phyloP scores from a whole-genome alignment of 92 coral and sea anemone species.

The Bergia puertoricense region DNA sequence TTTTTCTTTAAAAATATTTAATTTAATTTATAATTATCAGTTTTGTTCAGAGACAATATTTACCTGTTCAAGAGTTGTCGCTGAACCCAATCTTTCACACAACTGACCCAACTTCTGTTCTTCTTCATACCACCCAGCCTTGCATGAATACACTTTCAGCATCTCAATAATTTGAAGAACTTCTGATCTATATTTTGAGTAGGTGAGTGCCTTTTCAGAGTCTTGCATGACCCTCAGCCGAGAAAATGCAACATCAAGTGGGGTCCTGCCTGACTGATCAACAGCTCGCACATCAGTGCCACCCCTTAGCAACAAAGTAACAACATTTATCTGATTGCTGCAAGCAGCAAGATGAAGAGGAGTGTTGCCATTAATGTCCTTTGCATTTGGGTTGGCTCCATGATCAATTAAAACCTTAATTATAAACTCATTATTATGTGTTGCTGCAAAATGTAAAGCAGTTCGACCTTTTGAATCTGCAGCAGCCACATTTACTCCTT shows the following conservation, averaged over 20 bases:
- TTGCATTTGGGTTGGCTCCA: constrained; percentile 96
- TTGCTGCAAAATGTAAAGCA: constrained; percentile 93
- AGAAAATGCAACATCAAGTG: constrained; percentile 89
- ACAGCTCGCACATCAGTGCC: constrained; percentile 87
- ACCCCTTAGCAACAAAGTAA: constrained; percentile 81
- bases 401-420: constrained; percentile 71
- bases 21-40: too few species aligned
- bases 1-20: too few species aligned
- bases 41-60: not conserved
- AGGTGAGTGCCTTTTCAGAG: constrained; percentile 57
- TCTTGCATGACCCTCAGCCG: constrained; percentile 79
- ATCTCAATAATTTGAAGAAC: constrained; percentile 79
- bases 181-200: constrained; percentile 68
- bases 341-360: constrained; percentile 98
- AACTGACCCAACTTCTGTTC: constrained; percentile 73
- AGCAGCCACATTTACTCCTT: constrained; percentile 78
- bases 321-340: constrained; percentile 83
- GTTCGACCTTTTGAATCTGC: constrained; percentile 95
- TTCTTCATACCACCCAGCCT: constrained; percentile 69
- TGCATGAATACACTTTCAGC: constrained; percentile 78
- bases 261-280: constrained; percentile 90
- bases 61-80: constrained; percentile 92
- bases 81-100: constrained; percentile 62
- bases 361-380: constrained; percentile 93
- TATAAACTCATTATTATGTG: constrained; percentile 80